These are phyloP conservation scores for Galemys pyrenaicus DNA, from an alignment of 2,113 vertebrate genomes.

Conservation along the genomic window DNA sequence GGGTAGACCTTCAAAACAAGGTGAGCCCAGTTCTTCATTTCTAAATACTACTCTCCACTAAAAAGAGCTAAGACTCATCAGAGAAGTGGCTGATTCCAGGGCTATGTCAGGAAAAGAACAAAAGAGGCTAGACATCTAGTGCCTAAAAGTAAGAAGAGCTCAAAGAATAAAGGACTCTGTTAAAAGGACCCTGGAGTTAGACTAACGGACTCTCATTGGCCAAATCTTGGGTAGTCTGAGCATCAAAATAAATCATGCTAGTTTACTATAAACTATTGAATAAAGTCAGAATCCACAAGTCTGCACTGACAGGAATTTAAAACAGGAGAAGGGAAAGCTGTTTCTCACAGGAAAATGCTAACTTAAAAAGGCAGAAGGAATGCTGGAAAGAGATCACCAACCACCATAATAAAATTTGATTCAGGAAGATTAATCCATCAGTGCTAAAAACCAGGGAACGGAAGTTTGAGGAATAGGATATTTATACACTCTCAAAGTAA, in stretches of 20 bases:
- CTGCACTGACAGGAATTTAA: neutral
- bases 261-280: neutral
- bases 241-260: neutral
- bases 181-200: neutral
- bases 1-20: neutral
- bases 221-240: neutral
- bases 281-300: neutral
- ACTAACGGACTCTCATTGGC: neutral
- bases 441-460: neutral
- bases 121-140: neutral
- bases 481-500: conserved; percentile 11
- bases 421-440: conserved; percentile 18
- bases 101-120: neutral
- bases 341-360: neutral
- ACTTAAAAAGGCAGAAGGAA: neutral
- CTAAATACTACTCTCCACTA: neutral
- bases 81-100: neutral
- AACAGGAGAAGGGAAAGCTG: neutral
- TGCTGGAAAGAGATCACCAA: neutral
- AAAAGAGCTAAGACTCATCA: neutral
- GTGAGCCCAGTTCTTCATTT: neutral
- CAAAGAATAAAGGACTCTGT: neutral
- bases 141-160: neutral
- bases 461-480: neutral
- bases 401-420: neutral